Conservation (phyloP, 2,888 invertebrate species). For the Cyclophora punctaria region DNA sequence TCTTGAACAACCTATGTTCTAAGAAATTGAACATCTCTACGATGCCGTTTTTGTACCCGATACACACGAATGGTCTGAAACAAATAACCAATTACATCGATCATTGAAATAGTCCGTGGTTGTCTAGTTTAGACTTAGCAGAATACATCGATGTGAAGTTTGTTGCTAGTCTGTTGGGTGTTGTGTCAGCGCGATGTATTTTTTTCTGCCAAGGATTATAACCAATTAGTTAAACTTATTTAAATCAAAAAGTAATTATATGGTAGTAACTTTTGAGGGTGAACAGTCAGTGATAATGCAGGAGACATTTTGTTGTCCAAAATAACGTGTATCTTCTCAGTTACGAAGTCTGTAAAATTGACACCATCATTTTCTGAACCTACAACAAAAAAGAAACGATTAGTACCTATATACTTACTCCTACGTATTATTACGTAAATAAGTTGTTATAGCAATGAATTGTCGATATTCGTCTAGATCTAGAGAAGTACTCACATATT, state of each 20-base stretch:
- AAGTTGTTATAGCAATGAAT: too few relatives aligned
- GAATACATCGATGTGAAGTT: too few relatives aligned
- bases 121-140: too few relatives aligned
- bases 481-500: conserved; percentile 56
- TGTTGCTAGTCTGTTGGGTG: too few relatives aligned
- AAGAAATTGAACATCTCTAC: conserved; percentile 62
- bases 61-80: conserved; percentile 57
- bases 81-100: background rate
- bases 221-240: too few relatives aligned
- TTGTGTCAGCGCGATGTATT: too few relatives aligned
- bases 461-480: too few relatives aligned
- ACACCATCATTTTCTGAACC: conserved; percentile 63
- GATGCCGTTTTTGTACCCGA: conserved; percentile 65
- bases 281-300: conserved; percentile 58
- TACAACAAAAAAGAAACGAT: conserved; percentile 15
- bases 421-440: too few relatives aligned
- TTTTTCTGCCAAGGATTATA: too few relatives aligned
- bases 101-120: conserved; percentile 2
- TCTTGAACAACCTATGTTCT: conserved; percentile 37
- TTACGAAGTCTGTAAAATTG: conserved; percentile 63
- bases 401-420: too few relatives aligned
- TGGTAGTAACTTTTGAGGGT: conserved; percentile 64
- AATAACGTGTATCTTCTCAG: conserved; percentile 55
- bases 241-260: too few relatives aligned
- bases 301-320: conserved; percentile 50